phyloP scores from a whole-genome alignment of 2,113 vertebrate species.

The Anseranas semipalmata region DNA sequence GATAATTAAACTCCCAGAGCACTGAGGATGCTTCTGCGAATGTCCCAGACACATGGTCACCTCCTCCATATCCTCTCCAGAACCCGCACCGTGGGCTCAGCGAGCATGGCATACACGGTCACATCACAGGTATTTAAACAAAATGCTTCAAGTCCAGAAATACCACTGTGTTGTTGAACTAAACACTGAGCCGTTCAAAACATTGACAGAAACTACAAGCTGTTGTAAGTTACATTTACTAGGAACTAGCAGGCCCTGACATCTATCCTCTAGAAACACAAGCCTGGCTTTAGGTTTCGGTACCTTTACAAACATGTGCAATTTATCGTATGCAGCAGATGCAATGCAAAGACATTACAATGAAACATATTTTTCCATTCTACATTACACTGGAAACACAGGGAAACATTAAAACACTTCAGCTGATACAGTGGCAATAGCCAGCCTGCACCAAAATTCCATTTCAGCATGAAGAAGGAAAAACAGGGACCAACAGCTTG shows the following conservation, averaged over 20 bases:
- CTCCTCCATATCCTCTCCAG: not conserved
- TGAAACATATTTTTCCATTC: not conserved
- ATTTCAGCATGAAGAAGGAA: not conserved
- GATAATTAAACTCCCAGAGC: not conserved
- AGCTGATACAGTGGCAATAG: not conserved
- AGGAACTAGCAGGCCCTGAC: not conserved
- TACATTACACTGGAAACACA: not conserved
- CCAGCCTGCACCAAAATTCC: not conserved
- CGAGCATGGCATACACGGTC: not conserved
- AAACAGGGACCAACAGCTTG: not conserved
- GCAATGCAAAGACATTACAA: not conserved
- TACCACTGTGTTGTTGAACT: not conserved
- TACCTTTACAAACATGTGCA: not conserved
- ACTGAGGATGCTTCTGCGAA: not conserved
- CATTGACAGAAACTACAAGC: not conserved
- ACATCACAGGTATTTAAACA: not conserved
- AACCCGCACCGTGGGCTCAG: accelerated
- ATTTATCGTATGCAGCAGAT: not conserved
- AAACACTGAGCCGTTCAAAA: not conserved
- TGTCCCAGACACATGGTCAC: not conserved
- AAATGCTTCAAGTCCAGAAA: not conserved
- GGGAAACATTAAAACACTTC: not conserved
- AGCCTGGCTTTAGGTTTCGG: not conserved
- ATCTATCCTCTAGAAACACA: not conserved
- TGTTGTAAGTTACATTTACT: not conserved